Evolutionary conservation across 2,113 vertebrate genomes (phyloP).

Genomic region (Gasterosteus nipponicus): DNA sequence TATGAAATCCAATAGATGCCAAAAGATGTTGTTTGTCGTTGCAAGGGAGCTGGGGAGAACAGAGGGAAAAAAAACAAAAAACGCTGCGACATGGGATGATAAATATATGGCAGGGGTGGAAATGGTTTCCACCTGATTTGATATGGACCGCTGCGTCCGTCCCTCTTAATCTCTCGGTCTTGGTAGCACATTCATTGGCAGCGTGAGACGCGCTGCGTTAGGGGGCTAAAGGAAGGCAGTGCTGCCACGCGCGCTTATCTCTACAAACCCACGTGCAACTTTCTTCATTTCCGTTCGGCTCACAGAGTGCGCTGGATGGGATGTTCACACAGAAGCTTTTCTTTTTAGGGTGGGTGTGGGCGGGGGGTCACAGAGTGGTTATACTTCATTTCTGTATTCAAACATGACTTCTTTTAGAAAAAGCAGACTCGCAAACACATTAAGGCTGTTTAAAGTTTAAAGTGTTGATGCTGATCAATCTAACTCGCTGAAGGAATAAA

Average conservation of each 20-base stretch:
- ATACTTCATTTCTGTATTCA: constrained; percentile 8
- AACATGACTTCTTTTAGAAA: background rate
- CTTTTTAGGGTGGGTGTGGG: no score
- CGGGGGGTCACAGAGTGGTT: background rate
- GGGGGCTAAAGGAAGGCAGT: constrained; percentile 50
- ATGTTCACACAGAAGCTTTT: background rate
- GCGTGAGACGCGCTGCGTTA: constrained; percentile 60
- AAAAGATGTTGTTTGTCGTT: constrained; percentile 74
- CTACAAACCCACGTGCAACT: constrained; percentile 50
- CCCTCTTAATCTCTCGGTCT: constrained; percentile 72
- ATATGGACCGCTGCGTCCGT: constrained; percentile 70
- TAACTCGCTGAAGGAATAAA: background rate
- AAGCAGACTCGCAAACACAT: background rate
- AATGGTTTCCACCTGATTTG: constrained; percentile 76
- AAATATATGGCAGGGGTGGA: constrained; percentile 75
- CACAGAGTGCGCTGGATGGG: background rate
- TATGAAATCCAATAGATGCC: constrained; percentile 62
- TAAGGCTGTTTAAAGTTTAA: background rate
- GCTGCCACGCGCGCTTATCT: constrained; percentile 53
- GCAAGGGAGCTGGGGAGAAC: constrained; percentile 31
- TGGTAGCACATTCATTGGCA: constrained; percentile 72
- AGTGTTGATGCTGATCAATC: background rate
- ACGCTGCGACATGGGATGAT: constrained; percentile 68
- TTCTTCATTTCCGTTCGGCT: constrained; percentile 40
- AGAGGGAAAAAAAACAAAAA: background rate